phyloP scores from a whole-genome alignment of 2,113 vertebrate genomes.

The Laticauda laticaudata region DNA sequence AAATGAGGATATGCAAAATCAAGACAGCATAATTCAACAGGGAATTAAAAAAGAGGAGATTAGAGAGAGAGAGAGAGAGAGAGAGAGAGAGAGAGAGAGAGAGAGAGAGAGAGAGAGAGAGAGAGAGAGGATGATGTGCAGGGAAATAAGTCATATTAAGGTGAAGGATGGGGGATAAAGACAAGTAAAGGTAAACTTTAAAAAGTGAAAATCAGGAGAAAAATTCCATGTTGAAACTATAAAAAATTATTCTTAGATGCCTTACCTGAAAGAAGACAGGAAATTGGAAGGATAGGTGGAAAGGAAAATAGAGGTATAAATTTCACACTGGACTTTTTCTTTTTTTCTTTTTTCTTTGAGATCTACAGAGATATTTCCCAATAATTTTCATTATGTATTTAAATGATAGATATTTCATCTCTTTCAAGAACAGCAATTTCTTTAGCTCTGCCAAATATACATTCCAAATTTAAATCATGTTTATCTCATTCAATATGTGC shows the following conservation, averaged over 20 bases:
- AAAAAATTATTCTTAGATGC: not conserved
- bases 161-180: not conserved
- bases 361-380: not conserved
- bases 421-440: not conserved
- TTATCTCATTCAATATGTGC: not conserved
- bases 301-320: not conserved
- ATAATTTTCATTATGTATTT: not conserved
- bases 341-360: not conserved
- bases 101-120: too few relatives aligned
- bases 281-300: not conserved
- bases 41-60: too few relatives aligned
- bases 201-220: not conserved
- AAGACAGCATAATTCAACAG: too few relatives aligned
- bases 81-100: too few relatives aligned
- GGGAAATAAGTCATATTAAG: not conserved
- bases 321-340: not conserved
- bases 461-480: not conserved
- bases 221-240: not conserved
- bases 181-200: not conserved
- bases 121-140: not conserved
- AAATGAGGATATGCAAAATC: too few relatives aligned
- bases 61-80: too few relatives aligned
- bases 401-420: not conserved
- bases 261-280: not conserved
- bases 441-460: not conserved